Percentiles rank a stretch among this genome's conserved stretches.
These are phyloP conservation scores for Diorhabda elongata DNA, from an alignment of 1,140 invertebrate genomes.

Conservation along the genomic window DNA sequence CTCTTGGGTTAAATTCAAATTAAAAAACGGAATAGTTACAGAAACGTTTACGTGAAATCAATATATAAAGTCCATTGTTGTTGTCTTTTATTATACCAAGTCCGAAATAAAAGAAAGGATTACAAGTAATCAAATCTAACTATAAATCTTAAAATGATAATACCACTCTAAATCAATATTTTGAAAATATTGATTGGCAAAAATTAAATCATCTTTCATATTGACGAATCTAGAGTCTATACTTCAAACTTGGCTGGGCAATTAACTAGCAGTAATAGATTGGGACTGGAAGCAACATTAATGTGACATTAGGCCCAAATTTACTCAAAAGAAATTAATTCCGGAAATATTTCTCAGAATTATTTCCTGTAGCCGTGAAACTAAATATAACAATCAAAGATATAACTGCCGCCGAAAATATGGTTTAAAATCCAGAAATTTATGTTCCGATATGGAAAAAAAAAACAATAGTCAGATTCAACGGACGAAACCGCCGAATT, in stretches of 20 bases:
- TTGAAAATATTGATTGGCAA: constrained; percentile 14
- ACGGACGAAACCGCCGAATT: too few relatives aligned
- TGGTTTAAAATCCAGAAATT: too few relatives aligned
- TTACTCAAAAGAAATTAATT: constrained; percentile 11
- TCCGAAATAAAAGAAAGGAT: too few relatives aligned
- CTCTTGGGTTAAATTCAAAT: too few relatives aligned
- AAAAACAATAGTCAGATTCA: too few relatives aligned
- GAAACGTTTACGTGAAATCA: too few relatives aligned
- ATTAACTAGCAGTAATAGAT: constrained; percentile 12
- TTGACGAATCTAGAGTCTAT: constrained; percentile 7
- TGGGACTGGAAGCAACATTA: constrained; percentile 15
- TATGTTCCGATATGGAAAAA: too few relatives aligned
- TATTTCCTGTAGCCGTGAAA: constrained; percentile 14
- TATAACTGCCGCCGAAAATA: too few relatives aligned
- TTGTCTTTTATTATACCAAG: too few relatives aligned
- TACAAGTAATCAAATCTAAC: constrained; percentile 6
- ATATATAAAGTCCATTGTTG: too few relatives aligned
- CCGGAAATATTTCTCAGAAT: constrained; percentile 16
- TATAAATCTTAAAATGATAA: constrained; percentile 14
- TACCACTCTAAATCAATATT: background rate
- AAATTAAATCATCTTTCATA: constrained; percentile 12
- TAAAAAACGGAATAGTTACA: too few relatives aligned
- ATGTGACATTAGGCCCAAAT: constrained; percentile 18
- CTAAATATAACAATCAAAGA: background rate
- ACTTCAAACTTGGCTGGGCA: constrained; percentile 18